These are phyloP conservation scores for Deroplatys truncata DNA, from an alignment of 2,888 invertebrate genomes.

Conservation along the genomic window DNA sequence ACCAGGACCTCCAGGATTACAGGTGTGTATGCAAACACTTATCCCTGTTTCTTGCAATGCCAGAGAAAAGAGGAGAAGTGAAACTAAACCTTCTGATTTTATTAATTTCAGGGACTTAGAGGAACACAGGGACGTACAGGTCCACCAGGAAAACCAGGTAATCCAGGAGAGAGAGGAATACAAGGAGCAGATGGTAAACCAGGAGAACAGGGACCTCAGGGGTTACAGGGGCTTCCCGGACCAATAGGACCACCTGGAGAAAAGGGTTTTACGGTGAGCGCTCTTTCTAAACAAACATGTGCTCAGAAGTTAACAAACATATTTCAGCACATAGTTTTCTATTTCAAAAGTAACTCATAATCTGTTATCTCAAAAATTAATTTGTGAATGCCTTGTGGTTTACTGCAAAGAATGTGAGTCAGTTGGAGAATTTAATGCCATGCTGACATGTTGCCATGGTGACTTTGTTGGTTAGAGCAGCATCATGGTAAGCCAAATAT, in stretches of 20 bases:
- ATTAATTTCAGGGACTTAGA: conserved; percentile 50
- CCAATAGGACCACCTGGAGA: conserved; percentile 74
- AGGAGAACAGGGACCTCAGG: conserved; percentile 77
- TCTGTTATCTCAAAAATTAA: too few species aligned
- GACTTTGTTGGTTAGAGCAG: too few species aligned
- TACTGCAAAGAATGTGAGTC: too few species aligned
- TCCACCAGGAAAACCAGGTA: conserved; percentile 63
- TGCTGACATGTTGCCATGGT: too few species aligned
- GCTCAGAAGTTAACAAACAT: too few species aligned
- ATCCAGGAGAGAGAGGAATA: conserved; percentile 67
- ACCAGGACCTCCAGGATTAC: conserved; percentile 54
- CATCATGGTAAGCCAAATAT: too few species aligned
- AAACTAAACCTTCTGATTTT: neutral
- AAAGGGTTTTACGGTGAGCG: conserved; percentile 64
- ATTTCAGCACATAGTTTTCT: too few species aligned
- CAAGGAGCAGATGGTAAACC: conserved; percentile 81
- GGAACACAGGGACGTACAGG: conserved; percentile 68
- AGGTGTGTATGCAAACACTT: conserved; percentile 35
- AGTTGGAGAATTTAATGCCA: too few species aligned
- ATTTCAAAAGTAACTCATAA: too few species aligned
- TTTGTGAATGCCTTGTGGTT: too few species aligned
- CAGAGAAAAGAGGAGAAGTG: neutral
- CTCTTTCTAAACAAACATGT: neutral
- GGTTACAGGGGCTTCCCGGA: conserved; percentile 75
- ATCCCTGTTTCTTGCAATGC: neutral